phyloP scores from a whole-genome alignment of 2,888 invertebrate genomes.

The Volucella inflata region DNA sequence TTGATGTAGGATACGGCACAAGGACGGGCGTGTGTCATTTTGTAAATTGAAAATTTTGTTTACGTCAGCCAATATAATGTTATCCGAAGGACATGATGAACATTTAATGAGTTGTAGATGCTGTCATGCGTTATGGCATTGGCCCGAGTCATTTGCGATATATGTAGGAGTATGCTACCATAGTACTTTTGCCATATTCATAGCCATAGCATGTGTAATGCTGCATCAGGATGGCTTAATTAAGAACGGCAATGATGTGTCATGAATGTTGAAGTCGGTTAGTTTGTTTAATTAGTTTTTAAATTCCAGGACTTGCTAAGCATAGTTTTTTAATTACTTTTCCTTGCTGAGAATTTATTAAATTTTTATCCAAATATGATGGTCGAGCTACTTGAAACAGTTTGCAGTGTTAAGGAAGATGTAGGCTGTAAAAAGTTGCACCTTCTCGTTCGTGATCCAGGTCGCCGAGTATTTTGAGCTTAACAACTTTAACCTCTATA shows the following conservation, averaged over 20 bases:
- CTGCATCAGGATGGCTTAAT: slow-evolving; percentile 44
- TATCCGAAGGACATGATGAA: slow-evolving; percentile 61
- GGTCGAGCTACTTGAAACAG: too few relatives aligned
- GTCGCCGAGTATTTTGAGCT: too few relatives aligned
- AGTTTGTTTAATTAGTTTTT: slow-evolving; percentile 52
- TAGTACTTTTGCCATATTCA: neutral
- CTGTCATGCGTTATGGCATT: slow-evolving; percentile 45
- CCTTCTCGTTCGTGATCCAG: too few relatives aligned
- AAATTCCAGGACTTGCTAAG: slow-evolving; percentile 15
- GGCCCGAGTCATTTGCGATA: neutral
- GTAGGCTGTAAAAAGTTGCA: too few relatives aligned
- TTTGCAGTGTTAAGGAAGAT: too few relatives aligned
- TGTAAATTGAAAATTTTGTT: slow-evolving; percentile 61
- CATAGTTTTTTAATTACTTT: neutral
- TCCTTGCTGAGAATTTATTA: too few relatives aligned
- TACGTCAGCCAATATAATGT: slow-evolving; percentile 55
- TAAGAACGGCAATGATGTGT: slow-evolving; percentile 45
- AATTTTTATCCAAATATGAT: too few relatives aligned
- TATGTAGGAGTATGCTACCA: neutral
- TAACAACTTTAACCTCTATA: too few relatives aligned
- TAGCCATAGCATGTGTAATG: neutral
- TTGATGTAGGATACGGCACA: slow-evolving; percentile 12
- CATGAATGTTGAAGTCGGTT: slow-evolving; percentile 57
- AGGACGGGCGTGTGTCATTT: slow-evolving; percentile 45
- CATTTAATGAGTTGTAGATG: slow-evolving; percentile 62